Conservation (phyloP, 2,888 invertebrate genomes). For the Parochlus steinenii region DNA sequence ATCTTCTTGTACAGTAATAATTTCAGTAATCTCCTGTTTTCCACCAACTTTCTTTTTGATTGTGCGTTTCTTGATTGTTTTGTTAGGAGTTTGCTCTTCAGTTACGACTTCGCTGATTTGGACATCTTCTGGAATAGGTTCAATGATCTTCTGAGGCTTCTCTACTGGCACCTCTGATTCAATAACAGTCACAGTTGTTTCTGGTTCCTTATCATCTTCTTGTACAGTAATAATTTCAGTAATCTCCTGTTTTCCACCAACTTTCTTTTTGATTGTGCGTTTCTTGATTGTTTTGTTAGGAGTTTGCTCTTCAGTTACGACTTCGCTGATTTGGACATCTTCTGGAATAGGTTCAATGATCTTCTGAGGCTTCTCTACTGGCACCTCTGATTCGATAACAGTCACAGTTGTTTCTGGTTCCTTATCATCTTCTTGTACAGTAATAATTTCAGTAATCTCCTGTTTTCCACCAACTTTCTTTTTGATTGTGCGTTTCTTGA, state of each 20-base stretch:
- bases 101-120: conserved; percentile 19
- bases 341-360: conserved; percentile 16
- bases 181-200: conserved; percentile 11
- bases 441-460: conserved; percentile 31
- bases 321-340: conserved; percentile 17
- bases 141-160: conserved; percentile 7
- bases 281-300: conserved; percentile 24
- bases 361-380: conserved; percentile 16
- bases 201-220: conserved; percentile 20
- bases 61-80: conserved; percentile 20
- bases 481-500: conserved; percentile 17
- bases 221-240: conserved; percentile 32
- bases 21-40: conserved; percentile 29
- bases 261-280: conserved; percentile 28
- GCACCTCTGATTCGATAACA: conserved; percentile 24
- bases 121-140: conserved; percentile 22
- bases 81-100: conserved; percentile 19
- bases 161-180: conserved; percentile 14
- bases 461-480: conserved; percentile 25
- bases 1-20: conserved; percentile 30
- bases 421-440: conserved; percentile 31
- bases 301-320: conserved; percentile 12
- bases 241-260: conserved; percentile 28
- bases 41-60: conserved; percentile 22
- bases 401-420: conserved; percentile 28